Evolutionary conservation across 2,888 invertebrate species (phyloP), one percentile per base, ranked within the genome.

Genomic region (Limnephilus lunatus): DNA sequence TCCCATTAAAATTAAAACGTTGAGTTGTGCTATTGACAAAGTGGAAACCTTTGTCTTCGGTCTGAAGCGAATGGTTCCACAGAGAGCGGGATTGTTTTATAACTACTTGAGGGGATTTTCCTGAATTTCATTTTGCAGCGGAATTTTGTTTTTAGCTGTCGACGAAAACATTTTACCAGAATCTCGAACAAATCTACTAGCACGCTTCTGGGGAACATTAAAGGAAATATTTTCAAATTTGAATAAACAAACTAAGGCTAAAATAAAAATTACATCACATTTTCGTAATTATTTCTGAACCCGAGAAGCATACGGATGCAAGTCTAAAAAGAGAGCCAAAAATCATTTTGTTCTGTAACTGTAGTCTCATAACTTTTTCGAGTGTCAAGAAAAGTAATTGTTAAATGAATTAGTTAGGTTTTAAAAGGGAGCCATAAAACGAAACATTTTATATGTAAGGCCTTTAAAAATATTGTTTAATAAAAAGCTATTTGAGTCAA

Each of bases 1-100:
- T 68, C 68, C 68, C 68, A 68, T 68, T 68, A 68, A 68, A 68
- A 68, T 68, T 25, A 68, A 68, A 68, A 68, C 68, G 68, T 68
- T 68, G 68, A 68, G 68, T 68, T 68, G 68, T 68, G 68, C 68
- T 68, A 68, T 68, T 68, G 68, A 53, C 68, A 68, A 68, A 68
- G 68, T 68, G 68, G 68, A 68, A 68, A 68, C 68, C 68, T 68
- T 68, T 68, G 68, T 68, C 68, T 25, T 68, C 25, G 68, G 68
- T 25, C 25, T 25, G 68, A n/a, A 25, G 25, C 68, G 25, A 68
- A 68, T 68, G 25, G 25, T 68, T 68, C 68, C 25, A n/a, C 68
- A 68, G 68, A 68, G 68, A 68, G 9, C n/a, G 68, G 25, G 68
- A 68, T 68, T 68, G 68, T 68, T 68, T 68, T 68, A 32, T 82